phyloP scores from a whole-genome alignment of 2,113 vertebrate species.

The Cranoglanis bouderius region DNA sequence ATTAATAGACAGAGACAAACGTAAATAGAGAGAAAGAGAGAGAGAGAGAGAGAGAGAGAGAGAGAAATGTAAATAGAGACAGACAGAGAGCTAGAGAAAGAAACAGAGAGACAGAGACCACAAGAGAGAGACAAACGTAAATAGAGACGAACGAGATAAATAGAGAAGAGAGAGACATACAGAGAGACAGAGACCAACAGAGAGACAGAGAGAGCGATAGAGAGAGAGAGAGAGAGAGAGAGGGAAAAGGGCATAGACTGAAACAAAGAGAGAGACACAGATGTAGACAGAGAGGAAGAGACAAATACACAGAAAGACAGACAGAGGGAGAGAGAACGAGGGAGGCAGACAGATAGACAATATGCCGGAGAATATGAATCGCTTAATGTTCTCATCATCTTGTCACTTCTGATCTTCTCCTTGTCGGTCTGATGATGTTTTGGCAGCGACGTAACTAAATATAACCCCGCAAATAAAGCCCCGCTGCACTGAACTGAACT shows the following conservation, averaged over 20 bases:
- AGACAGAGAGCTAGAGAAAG: too few relatives aligned
- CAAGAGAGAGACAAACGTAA: neutral
- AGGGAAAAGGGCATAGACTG: neutral
- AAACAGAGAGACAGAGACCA: neutral
- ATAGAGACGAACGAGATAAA: neutral
- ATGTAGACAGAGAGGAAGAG: neutral
- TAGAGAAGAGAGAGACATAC: neutral
- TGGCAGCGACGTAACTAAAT: slow-evolving; percentile 8
- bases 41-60: neutral
- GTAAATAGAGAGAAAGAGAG: neutral
- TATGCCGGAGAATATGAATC: neutral
- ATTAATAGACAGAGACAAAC: neutral
- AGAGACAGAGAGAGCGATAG: neutral
- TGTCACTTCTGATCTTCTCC: slow-evolving; percentile 21
- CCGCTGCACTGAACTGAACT: neutral
- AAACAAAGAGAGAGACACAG: neutral
- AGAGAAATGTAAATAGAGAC: neutral
- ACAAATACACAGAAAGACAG: neutral
- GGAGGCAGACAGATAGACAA: neutral
- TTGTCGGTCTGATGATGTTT: neutral
- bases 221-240: neutral
- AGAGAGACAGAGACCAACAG: neutral
- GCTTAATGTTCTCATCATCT: slow-evolving; percentile 10
- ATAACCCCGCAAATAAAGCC: neutral
- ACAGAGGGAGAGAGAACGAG: neutral